Evolutionary conservation across 2,888 invertebrate species (phyloP).

Genomic region (Electrophaes corylata): DNA sequence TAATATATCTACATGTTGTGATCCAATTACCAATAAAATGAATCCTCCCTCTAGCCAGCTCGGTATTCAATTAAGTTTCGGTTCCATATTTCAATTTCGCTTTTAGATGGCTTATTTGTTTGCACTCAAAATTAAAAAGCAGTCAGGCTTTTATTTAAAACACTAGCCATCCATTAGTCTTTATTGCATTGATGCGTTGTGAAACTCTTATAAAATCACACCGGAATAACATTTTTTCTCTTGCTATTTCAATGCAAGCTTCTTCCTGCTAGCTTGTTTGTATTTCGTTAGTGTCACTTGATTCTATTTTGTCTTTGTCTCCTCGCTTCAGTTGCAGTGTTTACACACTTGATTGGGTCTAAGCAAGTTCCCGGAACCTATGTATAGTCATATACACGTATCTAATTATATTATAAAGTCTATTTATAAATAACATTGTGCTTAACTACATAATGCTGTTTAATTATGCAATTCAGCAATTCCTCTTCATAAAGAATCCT

Average conservation of each 20-base stretch:
- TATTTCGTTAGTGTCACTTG: slow-evolving; percentile 24
- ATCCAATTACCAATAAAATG: slow-evolving; percentile 70
- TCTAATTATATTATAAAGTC: slow-evolving; percentile 40
- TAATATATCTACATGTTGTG: slow-evolving; percentile 65
- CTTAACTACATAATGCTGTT: slow-evolving; percentile 43
- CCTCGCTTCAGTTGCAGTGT: slow-evolving; percentile 26
- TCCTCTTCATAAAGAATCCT: slow-evolving; percentile 33
- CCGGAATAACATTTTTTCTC: slow-evolving; percentile 6
- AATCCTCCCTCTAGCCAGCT: slow-evolving; percentile 64
- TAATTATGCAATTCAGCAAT: slow-evolving; percentile 41
- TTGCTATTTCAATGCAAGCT: slow-evolving; percentile 14
- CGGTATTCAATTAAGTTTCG: slow-evolving; percentile 67
- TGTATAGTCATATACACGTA: slow-evolving; percentile 15
- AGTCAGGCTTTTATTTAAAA: slow-evolving; percentile 59
- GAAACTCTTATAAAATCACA: slow-evolving; percentile 11
- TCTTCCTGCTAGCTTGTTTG: slow-evolving; percentile 26
- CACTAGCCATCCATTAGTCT: slow-evolving; percentile 44
- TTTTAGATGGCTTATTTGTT: slow-evolving; percentile 67
- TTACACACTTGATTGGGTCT: slow-evolving; percentile 30
- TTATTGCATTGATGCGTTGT: slow-evolving; percentile 18
- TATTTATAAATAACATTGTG: slow-evolving; percentile 36
- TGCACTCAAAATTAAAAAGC: slow-evolving; percentile 64
- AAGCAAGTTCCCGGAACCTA: slow-evolving; percentile 16
- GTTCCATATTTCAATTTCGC: slow-evolving; percentile 67
- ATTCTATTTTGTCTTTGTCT: slow-evolving; percentile 26